Conservation (phyloP, 2,888 invertebrate species). For the Autographa pulchrina region DNA sequence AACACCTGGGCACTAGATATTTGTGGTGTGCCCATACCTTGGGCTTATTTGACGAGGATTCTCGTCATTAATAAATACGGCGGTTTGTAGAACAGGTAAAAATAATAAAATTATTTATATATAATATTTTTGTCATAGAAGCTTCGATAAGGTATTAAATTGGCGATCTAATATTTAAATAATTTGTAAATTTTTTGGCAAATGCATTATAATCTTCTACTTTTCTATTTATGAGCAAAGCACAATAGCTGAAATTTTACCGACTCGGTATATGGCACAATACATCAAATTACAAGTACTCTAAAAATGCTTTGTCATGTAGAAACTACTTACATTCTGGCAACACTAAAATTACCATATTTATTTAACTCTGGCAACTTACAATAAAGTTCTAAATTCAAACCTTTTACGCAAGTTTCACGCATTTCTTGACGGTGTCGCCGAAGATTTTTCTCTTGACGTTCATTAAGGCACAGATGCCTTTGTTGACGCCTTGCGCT, state of each 20-base stretch:
- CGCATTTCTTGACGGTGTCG: conserved; percentile 55
- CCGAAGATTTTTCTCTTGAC: conserved; percentile 75
- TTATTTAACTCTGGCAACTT: neutral
- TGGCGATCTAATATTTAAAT: neutral
- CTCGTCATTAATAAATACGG: neutral
- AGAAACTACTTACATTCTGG: neutral
- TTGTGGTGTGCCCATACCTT: neutral
- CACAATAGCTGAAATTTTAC: neutral
- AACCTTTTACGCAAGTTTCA: conserved; percentile 32
- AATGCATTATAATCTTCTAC: neutral
- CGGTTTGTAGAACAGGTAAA: neutral
- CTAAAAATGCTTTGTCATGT: neutral
- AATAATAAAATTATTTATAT: too few species aligned
- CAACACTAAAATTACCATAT: neutral
- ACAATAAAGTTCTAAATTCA: neutral
- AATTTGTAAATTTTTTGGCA: neutral
- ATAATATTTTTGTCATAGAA: too few species aligned
- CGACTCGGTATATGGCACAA: neutral
- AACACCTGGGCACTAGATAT: too few species aligned
- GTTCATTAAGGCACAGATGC: conserved; percentile 70
- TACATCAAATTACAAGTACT: neutral
- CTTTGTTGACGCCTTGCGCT: conserved; percentile 65
- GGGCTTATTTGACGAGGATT: neutral
- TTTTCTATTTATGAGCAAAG: neutral
- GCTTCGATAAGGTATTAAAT: too few species aligned